A percentile compares a stretch with the other conserved stretches of the same genome.
These are phyloP conservation scores for Labeo catla DNA, from an alignment of 2,113 vertebrate species.

Conservation along the genomic window DNA sequence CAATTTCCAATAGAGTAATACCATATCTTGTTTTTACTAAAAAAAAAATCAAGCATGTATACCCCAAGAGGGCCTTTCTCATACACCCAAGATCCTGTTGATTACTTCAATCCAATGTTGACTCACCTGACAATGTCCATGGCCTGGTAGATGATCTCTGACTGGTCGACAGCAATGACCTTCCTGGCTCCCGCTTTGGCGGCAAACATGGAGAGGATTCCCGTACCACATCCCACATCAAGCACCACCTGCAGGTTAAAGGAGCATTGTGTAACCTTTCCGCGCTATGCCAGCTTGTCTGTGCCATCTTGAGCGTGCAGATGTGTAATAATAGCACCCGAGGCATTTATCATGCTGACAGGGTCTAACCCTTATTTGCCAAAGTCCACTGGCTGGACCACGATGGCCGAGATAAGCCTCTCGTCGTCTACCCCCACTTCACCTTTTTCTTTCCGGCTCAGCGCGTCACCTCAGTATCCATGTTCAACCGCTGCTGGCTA, in stretches of 20 bases:
- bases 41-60: neutral
- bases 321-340: slow-evolving; percentile 26
- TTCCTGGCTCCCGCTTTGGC: slow-evolving; percentile 88
- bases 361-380: slow-evolving; percentile 32
- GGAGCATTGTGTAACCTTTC: slow-evolving; percentile 4
- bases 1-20: neutral
- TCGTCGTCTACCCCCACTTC: slow-evolving; percentile 23
- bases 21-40: neutral
- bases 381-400: slow-evolving; percentile 31
- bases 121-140: slow-evolving; percentile 95
- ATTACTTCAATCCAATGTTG: neutral
- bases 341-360: slow-evolving; percentile 57
- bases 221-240: slow-evolving; percentile 96
- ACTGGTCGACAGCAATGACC: slow-evolving; percentile 94
- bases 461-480: slow-evolving; percentile 41
- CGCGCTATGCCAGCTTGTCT: slow-evolving; percentile 19
- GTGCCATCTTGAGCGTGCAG: slow-evolving; percentile 5
- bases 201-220: slow-evolving; percentile 96
- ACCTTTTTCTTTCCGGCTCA: slow-evolving; percentile 41
- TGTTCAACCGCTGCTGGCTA: slow-evolving; percentile 26
- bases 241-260: slow-evolving; percentile 84
- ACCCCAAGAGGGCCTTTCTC: neutral
- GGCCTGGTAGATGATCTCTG: slow-evolving; percentile 94
- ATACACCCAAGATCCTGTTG: neutral
- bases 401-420: slow-evolving; percentile 56